phyloP scores from a whole-genome alignment of 2,113 vertebrate species.

The Rhea americana region DNA sequence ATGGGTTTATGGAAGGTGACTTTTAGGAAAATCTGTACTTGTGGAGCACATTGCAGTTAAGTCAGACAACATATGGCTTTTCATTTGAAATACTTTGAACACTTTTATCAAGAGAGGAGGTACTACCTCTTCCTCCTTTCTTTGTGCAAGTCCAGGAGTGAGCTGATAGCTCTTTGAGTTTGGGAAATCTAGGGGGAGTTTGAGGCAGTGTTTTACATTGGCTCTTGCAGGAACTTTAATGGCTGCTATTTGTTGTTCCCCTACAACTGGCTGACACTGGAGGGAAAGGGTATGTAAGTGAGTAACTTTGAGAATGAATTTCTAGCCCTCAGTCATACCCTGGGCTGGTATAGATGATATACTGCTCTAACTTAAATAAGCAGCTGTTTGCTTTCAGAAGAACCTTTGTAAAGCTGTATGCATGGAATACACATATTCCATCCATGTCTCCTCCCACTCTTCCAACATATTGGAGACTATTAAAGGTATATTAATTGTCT shows the following conservation, averaged over 20 bases:
- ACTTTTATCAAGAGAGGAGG: neutral
- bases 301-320: neutral
- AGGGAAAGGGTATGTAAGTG: neutral
- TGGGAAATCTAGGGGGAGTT: neutral
- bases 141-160: neutral
- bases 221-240: neutral
- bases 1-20: neutral
- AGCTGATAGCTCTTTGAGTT: neutral
- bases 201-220: neutral
- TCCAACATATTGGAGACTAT: neutral
- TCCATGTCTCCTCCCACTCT: neutral
- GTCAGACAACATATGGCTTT: neutral
- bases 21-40: neutral
- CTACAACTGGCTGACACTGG: neutral
- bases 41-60: neutral
- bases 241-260: neutral
- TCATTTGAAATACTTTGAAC: constrained; percentile 11
- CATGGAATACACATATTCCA: neutral
- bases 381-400: neutral
- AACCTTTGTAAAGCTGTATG: neutral
- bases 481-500: neutral
- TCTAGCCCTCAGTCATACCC: neutral
- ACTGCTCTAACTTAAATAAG: neutral
- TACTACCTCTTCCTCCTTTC: neutral
- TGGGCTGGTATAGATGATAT: neutral